Percentiles rank a stretch among this genome's conserved stretches.
These are phyloP conservation scores for Scomber scombrus DNA, from an alignment of 2,113 vertebrate genomes.

Conservation along the genomic window DNA sequence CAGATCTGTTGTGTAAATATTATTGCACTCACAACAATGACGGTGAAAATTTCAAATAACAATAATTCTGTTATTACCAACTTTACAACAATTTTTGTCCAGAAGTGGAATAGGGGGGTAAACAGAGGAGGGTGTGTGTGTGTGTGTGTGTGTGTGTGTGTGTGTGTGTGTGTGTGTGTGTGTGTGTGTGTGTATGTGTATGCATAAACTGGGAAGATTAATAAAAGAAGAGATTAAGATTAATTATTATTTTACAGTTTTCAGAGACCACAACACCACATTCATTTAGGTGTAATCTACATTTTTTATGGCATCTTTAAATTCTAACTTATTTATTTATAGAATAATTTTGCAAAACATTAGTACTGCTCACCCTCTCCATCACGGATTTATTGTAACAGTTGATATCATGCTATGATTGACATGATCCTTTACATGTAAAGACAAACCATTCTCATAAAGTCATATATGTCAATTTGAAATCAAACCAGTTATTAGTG, in stretches of 20 bases:
- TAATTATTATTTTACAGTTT: slow-evolving; percentile 3
- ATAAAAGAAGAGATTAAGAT: slow-evolving; percentile 6
- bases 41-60: slow-evolving; percentile 19
- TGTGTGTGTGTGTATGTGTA: neutral
- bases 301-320: neutral
- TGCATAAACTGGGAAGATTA: neutral
- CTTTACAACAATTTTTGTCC: neutral
- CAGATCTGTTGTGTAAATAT: neutral
- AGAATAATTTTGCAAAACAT: neutral
- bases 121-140: neutral
- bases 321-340: neutral
- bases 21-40: neutral
- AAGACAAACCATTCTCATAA: neutral
- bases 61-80: slow-evolving; percentile 9
- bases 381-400: slow-evolving; percentile 8
- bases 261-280: neutral
- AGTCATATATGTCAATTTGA: neutral
- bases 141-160: neutral
- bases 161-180: neutral
- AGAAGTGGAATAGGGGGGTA: neutral
- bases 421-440: neutral
- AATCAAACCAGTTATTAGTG: neutral
- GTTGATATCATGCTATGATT: neutral
- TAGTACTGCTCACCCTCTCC: neutral
- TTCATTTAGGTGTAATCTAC: neutral